Base-by-base conservation (phyloP, 2,113 vertebrate species). In the Paedocypris sp. region DNA sequence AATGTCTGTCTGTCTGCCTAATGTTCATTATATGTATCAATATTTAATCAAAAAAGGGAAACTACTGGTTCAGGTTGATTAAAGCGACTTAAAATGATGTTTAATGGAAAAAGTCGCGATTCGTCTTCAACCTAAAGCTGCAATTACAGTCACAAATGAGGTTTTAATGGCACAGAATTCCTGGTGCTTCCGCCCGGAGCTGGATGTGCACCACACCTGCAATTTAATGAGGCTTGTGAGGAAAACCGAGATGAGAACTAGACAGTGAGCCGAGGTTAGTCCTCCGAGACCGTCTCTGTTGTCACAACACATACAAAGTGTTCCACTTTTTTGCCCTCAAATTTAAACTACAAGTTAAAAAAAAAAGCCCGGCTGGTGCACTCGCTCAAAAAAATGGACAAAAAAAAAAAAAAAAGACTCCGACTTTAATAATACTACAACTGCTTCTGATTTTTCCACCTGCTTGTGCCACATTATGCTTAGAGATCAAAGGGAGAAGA, bases 141-240 rank as follows among this genome's bases (percentile, higher is more conserved):
- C 41, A 64, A 54, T 54, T 46, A 53, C 39, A 42, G 26, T 58
- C 54, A 41, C 22, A 58, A 42, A 43, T 31, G 39, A 31, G 49
- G 48, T 51, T 38, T 46, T 46, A 64, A 38, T 56, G 41, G 12
- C 9, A 32, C 31, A 43, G 11, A 43, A 31, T 52, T 56, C 48
- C 61, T 42, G 42, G 43, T 31, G 38, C 12, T n/a, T 49, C 23
- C 5, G 38, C 43, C 38, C 35, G 6, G 2, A 9, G 19, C 13
- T 7, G 36, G 20, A 25, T 53, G 54, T 60, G 36, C 39, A 50
- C 26, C 8, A 70, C 57, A 43, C 39, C 52, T 58, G 54, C 12
- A 46, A 13, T 41, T 41, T 63, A 61, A 66, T 59, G 31, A 71
- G 54, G 38, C 33, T 52, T 36, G 16, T 22, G 43, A 26, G 22